Conservation (phyloP, 1,140 invertebrate species). For the Drosophila subobscura region DNA sequence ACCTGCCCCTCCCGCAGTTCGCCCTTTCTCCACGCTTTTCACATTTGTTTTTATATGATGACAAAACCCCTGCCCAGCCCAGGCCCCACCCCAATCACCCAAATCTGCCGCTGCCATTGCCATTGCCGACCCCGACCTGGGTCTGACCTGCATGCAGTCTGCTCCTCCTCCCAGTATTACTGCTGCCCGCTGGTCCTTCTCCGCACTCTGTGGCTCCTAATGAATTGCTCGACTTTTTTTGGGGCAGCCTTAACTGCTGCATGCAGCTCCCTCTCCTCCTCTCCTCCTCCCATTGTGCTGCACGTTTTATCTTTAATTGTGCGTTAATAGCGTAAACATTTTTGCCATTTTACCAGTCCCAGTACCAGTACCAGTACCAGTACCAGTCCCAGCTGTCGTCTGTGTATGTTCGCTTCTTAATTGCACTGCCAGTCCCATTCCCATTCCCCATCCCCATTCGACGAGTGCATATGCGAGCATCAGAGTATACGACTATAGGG, state of each 20-base stretch:
- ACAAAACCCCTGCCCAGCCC: conserved; percentile 32
- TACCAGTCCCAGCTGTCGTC: no score
- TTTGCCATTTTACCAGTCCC: conserved; percentile 30
- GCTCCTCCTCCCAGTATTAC: conserved; percentile 3
- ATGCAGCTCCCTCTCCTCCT: not conserved
- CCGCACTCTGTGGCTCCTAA: conserved; percentile 35
- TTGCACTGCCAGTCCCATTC: conserved; percentile 27
- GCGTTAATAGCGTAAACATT: conserved; percentile 81
- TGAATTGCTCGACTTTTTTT: conserved; percentile 61
- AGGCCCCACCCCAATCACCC: not conserved
- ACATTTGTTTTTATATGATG: conserved; percentile 72
- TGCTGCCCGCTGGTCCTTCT: not conserved
- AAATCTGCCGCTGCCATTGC: conserved; percentile 19
- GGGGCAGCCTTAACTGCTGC: conserved; percentile 15
- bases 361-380: not conserved
- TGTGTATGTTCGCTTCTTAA: conserved; percentile 35
- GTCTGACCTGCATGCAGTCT: conserved; percentile 56
- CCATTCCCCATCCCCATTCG: no score
- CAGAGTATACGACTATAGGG: no score
- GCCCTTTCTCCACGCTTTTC: conserved; percentile 33
- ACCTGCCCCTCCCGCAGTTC: not conserved
- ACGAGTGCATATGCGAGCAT: no score
- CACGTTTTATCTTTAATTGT: conserved; percentile 78
- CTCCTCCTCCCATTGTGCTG: conserved; percentile 40
- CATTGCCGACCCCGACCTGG: conserved; percentile 3